phyloP scores from a whole-genome alignment of 2,888 invertebrate genomes.

The Margaritifera margaritifera region DNA sequence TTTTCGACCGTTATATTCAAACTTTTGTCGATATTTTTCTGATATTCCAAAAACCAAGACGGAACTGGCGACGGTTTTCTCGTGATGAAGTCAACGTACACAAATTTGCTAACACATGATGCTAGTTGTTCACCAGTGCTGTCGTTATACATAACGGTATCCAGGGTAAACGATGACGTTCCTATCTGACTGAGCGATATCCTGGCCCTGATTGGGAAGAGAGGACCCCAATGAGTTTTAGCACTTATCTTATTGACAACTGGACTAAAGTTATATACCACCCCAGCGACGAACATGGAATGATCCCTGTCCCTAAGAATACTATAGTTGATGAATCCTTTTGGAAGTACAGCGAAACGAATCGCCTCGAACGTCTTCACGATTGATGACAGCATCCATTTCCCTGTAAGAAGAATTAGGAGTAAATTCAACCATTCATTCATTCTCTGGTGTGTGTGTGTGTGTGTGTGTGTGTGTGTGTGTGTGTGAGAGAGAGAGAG shows the following conservation, averaged over 20 bases:
- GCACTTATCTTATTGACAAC: slow-evolving; percentile 14
- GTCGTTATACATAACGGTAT: slow-evolving; percentile 11
- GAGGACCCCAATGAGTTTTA: slow-evolving; percentile 27
- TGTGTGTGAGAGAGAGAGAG: too few species aligned
- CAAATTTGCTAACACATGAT: slow-evolving; percentile 26
- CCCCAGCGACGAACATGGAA: too few species aligned
- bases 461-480: too few species aligned
- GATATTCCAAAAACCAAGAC: slow-evolving; percentile 19
- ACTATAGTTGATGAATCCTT: too few species aligned
- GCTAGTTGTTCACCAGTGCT: slow-evolving; percentile 15
- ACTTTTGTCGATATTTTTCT: too few species aligned
- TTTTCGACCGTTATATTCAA: slow-evolving; percentile 1
- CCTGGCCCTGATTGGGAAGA: slow-evolving; percentile 20
- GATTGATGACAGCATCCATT: too few species aligned
- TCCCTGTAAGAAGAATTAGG: too few species aligned
- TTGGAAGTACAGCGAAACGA: too few species aligned
- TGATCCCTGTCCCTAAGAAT: too few species aligned
- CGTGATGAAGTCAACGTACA: slow-evolving; percentile 32
- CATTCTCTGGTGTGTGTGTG: too few species aligned
- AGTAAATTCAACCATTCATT: too few species aligned
- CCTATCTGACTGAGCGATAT: slow-evolving; percentile 28
- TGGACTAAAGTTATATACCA: slow-evolving; percentile 6
- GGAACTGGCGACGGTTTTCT: slow-evolving; percentile 31
- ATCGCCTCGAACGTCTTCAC: too few species aligned
- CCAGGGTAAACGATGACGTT: slow-evolving; percentile 28